Percentiles rank a stretch among this genome's conserved stretches.
Evolutionary conservation across 2,797 vertebrate species (phyloP).

Genomic region (Falco rusticolus): DNA sequence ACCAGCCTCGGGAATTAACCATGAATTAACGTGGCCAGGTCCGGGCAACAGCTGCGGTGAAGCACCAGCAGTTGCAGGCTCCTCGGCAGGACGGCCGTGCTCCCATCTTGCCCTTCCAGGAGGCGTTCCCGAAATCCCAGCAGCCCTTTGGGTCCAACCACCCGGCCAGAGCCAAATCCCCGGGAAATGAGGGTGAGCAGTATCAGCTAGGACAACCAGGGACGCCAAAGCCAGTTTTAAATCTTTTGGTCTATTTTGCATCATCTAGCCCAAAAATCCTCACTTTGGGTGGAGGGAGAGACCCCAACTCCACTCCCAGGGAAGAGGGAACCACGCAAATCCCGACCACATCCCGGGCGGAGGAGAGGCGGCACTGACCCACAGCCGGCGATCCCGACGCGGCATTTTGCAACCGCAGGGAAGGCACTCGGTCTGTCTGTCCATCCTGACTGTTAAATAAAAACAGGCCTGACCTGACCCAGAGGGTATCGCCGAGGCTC

Average conservation of each 20-base stretch:
- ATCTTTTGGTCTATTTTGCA: background rate
- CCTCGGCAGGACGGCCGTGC: rapidly evolving
- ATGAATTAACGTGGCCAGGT: rapidly evolving
- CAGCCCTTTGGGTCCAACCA: background rate
- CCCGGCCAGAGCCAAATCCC: rapidly evolving
- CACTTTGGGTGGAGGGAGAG: background rate
- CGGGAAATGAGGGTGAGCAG: rapidly evolving
- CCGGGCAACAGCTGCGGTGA: rapidly evolving
- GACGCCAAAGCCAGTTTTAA: rapidly evolving
- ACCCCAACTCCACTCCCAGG: rapidly evolving
- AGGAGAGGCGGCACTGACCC: background rate
- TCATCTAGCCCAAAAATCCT: no score
- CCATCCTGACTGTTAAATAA: background rate
- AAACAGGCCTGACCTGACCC: conserved; percentile 33
- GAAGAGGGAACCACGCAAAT: background rate
- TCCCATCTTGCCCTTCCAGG: rapidly evolving
- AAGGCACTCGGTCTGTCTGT: background rate
- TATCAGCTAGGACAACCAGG: rapidly evolving
- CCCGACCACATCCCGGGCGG: background rate
- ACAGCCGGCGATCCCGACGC: background rate
- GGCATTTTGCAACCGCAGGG: background rate
- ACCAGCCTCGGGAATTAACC: background rate
- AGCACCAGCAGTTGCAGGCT: background rate
- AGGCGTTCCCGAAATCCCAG: background rate
- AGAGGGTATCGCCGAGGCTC: background rate